phyloP scores from a whole-genome alignment of 2,888 invertebrate species.

The Schizaphis graminum region DNA sequence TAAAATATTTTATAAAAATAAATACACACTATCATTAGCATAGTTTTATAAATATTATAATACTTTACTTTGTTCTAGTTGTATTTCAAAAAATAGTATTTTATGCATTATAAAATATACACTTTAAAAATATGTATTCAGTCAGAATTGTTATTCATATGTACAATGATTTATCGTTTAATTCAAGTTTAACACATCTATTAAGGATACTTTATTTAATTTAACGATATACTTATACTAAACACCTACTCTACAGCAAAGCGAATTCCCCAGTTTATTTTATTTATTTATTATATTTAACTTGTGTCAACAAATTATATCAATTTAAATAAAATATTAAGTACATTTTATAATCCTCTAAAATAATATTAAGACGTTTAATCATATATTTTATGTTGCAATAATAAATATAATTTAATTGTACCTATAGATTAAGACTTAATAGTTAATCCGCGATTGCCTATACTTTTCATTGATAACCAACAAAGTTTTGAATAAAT shows the following conservation, averaged over 20 bases:
- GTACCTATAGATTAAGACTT: not conserved
- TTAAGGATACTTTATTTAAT: not conserved
- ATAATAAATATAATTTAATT: conserved; percentile 17
- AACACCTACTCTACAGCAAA: not conserved
- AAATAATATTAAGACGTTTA: not conserved
- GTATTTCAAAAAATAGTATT: not conserved
- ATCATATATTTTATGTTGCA: not conserved
- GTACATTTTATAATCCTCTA: not conserved
- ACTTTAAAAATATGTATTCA: not conserved
- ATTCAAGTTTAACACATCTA: not conserved
- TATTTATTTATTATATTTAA: not conserved
- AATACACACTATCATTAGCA: not conserved
- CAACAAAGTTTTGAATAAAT: not conserved
- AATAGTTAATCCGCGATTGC: not conserved
- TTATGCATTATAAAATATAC: too few species aligned
- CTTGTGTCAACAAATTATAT: not conserved
- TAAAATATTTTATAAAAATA: not conserved
- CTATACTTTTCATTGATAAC: not conserved
- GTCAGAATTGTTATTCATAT: not conserved
- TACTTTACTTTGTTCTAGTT: not conserved
- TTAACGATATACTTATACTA: not conserved
- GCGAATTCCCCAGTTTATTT: not conserved
- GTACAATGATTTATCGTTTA: not conserved
- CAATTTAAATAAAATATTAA: not conserved
- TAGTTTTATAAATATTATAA: not conserved